These are phyloP conservation scores for Morone chrysops DNA, from an alignment of 2,113 vertebrate species.

Conservation along the genomic window DNA sequence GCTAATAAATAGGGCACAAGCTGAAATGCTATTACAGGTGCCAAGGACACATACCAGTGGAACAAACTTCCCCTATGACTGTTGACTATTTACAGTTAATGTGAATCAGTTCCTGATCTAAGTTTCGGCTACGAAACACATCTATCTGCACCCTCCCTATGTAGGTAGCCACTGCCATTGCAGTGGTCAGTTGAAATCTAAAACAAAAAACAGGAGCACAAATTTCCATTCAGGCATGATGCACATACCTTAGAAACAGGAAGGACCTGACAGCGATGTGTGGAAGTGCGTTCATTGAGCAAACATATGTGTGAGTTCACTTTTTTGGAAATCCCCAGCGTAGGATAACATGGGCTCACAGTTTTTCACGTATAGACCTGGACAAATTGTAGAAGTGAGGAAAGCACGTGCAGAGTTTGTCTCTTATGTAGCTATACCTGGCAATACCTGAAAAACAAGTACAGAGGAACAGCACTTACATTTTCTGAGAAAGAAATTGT, in stretches of 20 bases:
- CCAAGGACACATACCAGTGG: slow-evolving; percentile 11
- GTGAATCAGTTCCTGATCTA: slow-evolving; percentile 54
- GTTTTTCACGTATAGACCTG: not conserved
- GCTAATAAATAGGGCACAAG: not conserved
- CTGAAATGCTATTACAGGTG: not conserved
- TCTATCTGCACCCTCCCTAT: not conserved
- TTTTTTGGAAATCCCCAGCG: slow-evolving; percentile 77
- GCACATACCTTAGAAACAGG: slow-evolving; percentile 78
- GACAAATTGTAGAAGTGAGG: not conserved
- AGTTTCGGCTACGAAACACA: not conserved
- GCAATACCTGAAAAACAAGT: slow-evolving; percentile 29
- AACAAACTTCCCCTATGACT: slow-evolving; percentile 27
- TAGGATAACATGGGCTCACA: not conserved
- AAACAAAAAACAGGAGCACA: slow-evolving; percentile 56
- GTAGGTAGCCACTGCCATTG: not conserved
- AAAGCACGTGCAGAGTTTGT: slow-evolving; percentile 15
- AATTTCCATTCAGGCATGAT: slow-evolving; percentile 43
- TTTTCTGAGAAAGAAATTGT: not conserved
- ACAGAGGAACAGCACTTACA: too few species aligned
- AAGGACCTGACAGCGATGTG: slow-evolving; percentile 60
- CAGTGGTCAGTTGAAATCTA: slow-evolving; percentile 7
- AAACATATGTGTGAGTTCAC: slow-evolving; percentile 6
- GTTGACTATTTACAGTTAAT: slow-evolving; percentile 14
- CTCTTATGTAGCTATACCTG: too few species aligned
- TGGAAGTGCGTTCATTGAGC: slow-evolving; percentile 58